Evolutionary conservation across 2,113 vertebrate species (phyloP), one percentile per base, ranked within the genome.

Genomic region (Pavo muticus): DNA sequence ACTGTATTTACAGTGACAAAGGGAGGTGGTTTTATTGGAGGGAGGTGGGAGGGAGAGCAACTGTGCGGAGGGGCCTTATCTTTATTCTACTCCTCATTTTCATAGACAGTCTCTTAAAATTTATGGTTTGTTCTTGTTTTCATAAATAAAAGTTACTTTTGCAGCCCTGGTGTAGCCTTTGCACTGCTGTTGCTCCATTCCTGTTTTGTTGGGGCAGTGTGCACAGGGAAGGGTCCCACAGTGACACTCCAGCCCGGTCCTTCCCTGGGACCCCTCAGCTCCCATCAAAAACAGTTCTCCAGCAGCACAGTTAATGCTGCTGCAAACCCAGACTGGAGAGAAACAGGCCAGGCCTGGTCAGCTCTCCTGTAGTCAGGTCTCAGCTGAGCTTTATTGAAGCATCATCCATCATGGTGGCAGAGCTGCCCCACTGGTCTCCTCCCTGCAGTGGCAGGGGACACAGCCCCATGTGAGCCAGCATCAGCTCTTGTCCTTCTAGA

Each of bases 351-450:
- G 37, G 15, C 1, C 1, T 0, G 20, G 40, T 48, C 17, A 10
- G 12, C 17, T 56, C 35, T 70, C 32, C 45, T 0, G 5, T 1
- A 0, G 9, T 64, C 69, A 23, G 88, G 44, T 65, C 65, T 77
- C 79, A 68, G 91, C 86, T 24, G 8, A 32, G 32, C 30, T 97
- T 96, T 96, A 92, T 95, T 95, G 65, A 72, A 90, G 88, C 73
- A 50, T 90, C 17, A 15, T 89, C 76, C 20, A 0, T 1, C 1
- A 14, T 29, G 3, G 14, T 61, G 35, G 52, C 50, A 44, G 79
- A 40, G 56, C 76, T 42, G 77, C 48, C 7, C n/a, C 61, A 6
- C 42, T 0, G 0, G 3, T 48, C 40, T 84, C 37, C 37, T 35
- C 63, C 44, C 67, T 0, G 0, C 0, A 1, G 35, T 37, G 44